Conservation (phyloP, 2,888 invertebrate species). For the Julus scanicus region DNA sequence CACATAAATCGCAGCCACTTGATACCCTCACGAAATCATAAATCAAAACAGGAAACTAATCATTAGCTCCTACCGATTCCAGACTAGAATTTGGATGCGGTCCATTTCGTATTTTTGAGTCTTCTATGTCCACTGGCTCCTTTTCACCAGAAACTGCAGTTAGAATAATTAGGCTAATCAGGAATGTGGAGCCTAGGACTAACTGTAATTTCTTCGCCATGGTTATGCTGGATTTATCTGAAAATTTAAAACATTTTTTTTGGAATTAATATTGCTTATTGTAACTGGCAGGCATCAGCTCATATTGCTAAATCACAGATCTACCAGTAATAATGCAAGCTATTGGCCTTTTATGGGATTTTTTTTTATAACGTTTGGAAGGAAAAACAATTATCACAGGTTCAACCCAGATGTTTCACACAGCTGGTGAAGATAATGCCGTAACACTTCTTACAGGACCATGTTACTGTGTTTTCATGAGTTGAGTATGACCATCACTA, state of each 20-base stretch:
- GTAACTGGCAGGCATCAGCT: too few species aligned
- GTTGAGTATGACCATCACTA: too few species aligned
- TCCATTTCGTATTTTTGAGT: background rate
- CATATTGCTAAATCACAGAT: too few species aligned
- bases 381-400: too few species aligned
- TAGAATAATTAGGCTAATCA: slow-evolving; percentile 27
- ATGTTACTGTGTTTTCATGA: too few species aligned
- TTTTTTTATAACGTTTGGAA: too few species aligned
- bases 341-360: too few species aligned
- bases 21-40: background rate
- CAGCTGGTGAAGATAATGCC: too few species aligned
- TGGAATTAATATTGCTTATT: too few species aligned
- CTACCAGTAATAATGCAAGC: too few species aligned
- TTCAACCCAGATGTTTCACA: too few species aligned
- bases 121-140: slow-evolving; percentile 55
- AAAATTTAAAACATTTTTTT: background rate
- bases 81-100: slow-evolving; percentile 2
- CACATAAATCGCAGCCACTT: background rate
- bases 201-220: slow-evolving; percentile 24
- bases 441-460: too few species aligned
- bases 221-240: slow-evolving; percentile 10
- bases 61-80: slow-evolving; percentile 26
- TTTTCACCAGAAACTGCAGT: slow-evolving; percentile 46
- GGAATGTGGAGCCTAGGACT: background rate
- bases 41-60: slow-evolving; percentile 14